Percentiles rank a stretch among this genome's conserved stretches.
phyloP scores from a whole-genome alignment of 2,888 invertebrate species.

The Crocallis elinguaria region DNA sequence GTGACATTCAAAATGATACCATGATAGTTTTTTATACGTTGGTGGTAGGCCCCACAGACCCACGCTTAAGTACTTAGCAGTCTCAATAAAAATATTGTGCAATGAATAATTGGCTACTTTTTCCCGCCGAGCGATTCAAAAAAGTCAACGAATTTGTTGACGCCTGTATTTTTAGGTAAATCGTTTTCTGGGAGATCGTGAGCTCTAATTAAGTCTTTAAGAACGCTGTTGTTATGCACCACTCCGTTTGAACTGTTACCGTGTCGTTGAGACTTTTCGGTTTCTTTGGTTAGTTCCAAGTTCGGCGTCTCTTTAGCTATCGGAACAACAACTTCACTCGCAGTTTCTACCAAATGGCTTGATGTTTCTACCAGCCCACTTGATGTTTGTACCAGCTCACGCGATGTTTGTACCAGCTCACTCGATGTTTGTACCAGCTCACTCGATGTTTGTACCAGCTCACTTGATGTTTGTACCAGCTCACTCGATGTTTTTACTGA shows the following conservation, averaged over 20 bases:
- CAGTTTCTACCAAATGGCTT: not conserved
- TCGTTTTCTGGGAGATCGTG: constrained; percentile 80
- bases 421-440: constrained; percentile 1
- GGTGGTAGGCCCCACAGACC: too few relatives aligned
- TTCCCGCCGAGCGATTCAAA: constrained; percentile 79
- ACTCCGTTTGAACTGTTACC: constrained; percentile 71
- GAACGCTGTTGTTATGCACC: constrained; percentile 63
- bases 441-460: too few relatives aligned
- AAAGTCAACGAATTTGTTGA: constrained; percentile 80
- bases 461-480: too few relatives aligned
- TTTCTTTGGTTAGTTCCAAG: not conserved
- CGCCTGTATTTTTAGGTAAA: constrained; percentile 78
- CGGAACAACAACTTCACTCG: not conserved
- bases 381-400: constrained; percentile 4
- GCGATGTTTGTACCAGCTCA: constrained; percentile 19
- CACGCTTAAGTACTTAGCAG: too few relatives aligned
- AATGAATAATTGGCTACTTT: too few relatives aligned
- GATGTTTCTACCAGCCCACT: constrained; percentile 7
- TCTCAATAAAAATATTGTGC: too few relatives aligned
- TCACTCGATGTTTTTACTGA: constrained; percentile 21
- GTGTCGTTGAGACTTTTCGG: constrained; percentile 42
- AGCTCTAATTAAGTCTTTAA: constrained; percentile 75
- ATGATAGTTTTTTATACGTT: too few relatives aligned
- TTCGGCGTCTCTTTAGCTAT: too few relatives aligned
- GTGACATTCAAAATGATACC: too few relatives aligned